phyloP scores from a whole-genome alignment of 2,888 invertebrate species.

The Ornithoptera priamus region DNA sequence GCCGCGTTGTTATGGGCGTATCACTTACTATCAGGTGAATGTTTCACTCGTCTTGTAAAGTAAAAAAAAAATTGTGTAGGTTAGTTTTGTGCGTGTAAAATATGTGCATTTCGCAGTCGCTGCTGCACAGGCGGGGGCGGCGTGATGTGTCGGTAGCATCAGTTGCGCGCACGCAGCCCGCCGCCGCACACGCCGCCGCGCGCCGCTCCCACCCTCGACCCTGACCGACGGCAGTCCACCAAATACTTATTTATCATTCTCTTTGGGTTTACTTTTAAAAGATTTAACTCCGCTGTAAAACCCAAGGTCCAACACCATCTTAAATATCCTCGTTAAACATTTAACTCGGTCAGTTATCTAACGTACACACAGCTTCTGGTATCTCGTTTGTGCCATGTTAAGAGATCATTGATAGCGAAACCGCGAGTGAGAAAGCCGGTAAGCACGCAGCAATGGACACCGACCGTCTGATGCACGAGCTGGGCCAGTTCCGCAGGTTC shows the following conservation, averaged over 20 bases:
- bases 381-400: neutral
- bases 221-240: neutral
- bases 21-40: too few species aligned
- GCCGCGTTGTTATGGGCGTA: too few species aligned
- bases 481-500: slow-evolving; percentile 63
- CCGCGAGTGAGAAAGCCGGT: too few species aligned
- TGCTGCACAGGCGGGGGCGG: neutral
- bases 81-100: too few species aligned
- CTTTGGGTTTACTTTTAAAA: neutral
- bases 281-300: too few species aligned
- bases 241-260: neutral
- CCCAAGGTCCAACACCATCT: too few species aligned
- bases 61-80: too few species aligned
- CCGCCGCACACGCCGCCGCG: neutral
- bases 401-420: neutral
- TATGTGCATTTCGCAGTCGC: neutral
- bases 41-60: too few species aligned
- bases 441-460: slow-evolving; percentile 45
- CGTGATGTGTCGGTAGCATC: neutral
- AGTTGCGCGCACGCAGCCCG: slow-evolving; percentile 17
- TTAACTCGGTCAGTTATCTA: too few species aligned
- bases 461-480: slow-evolving; percentile 62
- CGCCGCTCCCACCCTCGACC: neutral
- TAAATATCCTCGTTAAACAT: too few species aligned
- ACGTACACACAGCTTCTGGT: too few species aligned